Evolutionary conservation across 1,140 invertebrate genomes (phyloP).

Genomic region (Antheraea pernyi): DNA sequence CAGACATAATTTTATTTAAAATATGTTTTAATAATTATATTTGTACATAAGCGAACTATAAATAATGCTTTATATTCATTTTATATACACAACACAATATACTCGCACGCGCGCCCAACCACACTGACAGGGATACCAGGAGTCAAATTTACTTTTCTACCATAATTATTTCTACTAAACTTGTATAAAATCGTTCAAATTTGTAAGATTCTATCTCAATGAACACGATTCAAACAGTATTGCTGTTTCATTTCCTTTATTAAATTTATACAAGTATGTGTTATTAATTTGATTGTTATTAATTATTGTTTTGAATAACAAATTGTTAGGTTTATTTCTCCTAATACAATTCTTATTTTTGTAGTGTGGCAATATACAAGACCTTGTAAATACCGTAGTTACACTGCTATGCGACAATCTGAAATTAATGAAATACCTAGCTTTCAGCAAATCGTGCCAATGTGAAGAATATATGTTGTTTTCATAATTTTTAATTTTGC

Average conservation of each 20-base stretch:
- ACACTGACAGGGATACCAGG: constrained; percentile 36
- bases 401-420: background rate
- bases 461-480: no score
- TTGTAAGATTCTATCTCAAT: background rate
- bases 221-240: no score
- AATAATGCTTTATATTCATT: constrained; percentile 34
- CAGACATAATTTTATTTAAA: constrained; percentile 28
- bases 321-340: background rate
- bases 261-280: background rate
- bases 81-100: constrained; percentile 18
- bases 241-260: background rate
- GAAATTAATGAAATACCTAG: background rate
- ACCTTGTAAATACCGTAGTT: background rate
- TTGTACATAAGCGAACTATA: constrained; percentile 19
- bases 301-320: background rate
- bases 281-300: background rate
- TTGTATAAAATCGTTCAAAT: background rate
- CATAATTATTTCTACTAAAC: background rate
- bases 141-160: constrained; percentile 1
- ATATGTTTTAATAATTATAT: constrained; percentile 31
- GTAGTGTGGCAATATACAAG: background rate
- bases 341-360: background rate
- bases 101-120: constrained; percentile 33
- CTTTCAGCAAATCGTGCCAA: no score
- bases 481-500: no score